These are phyloP conservation scores for Flabesymbios commensalis DNA, from an alignment of 2,888 invertebrate genomes.

Conservation along the genomic window DNA sequence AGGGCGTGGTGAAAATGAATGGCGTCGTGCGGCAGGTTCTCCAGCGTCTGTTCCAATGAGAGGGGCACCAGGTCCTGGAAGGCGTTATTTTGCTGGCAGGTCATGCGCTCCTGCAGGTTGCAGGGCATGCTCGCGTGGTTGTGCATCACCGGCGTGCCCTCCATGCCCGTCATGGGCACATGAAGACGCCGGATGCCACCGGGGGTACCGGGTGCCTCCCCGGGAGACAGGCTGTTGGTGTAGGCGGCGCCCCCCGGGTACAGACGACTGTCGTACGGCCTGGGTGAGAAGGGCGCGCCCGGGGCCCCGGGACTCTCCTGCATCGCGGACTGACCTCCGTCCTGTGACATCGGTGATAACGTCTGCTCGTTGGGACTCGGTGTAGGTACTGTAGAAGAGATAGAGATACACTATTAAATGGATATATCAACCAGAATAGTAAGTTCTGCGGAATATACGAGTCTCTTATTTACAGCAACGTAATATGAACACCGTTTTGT, in stretches of 20 bases:
- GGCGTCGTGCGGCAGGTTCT: slow-evolving; percentile 29
- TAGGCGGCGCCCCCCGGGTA: too few relatives aligned
- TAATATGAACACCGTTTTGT: too few relatives aligned
- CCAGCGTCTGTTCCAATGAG: slow-evolving; percentile 29
- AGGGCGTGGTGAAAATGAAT: slow-evolving; percentile 25
- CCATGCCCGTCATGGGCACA: slow-evolving; percentile 2
- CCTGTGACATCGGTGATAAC: background rate
- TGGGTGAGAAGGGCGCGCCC: background rate
- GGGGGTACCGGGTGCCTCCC: background rate
- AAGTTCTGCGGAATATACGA: too few relatives aligned
- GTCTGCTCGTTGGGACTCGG: background rate
- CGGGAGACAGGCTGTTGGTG: background rate
- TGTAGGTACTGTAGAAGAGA: background rate
- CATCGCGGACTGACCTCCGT: background rate
- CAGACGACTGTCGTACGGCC: background rate
- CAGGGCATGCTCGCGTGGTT: slow-evolving; percentile 31
- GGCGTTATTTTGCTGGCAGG: slow-evolving; percentile 11
- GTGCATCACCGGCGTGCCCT: slow-evolving; percentile 15
- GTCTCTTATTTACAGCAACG: too few relatives aligned
- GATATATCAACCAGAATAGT: too few relatives aligned
- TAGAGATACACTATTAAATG: too few relatives aligned
- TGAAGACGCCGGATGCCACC: background rate
- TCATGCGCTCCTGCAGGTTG: slow-evolving; percentile 32
- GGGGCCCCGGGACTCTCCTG: background rate
- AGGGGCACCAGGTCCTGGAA: slow-evolving; percentile 11